Conservation (phyloP, 2,113 vertebrate genomes). For the Girardinichthys multiradiatus region DNA sequence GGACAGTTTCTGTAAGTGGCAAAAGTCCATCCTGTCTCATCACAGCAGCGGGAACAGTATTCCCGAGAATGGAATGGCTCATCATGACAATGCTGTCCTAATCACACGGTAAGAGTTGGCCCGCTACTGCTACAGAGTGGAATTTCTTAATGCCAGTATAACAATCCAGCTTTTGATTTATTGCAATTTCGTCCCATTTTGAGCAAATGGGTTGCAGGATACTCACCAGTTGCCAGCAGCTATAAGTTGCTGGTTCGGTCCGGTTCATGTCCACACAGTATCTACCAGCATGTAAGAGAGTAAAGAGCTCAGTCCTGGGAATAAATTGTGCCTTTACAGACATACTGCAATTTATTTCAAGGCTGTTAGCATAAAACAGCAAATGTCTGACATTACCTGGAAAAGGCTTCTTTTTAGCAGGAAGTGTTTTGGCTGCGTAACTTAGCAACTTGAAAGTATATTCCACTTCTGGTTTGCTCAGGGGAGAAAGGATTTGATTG, state of each 20-base stretch:
- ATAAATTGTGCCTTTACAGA: constrained; percentile 40
- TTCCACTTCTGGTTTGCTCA: constrained; percentile 33
- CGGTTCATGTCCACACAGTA: constrained; percentile 3
- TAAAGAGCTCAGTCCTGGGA: constrained; percentile 31
- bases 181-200: constrained; percentile 40
- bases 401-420: constrained; percentile 59
- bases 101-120: constrained; percentile 91
- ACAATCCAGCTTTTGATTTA: constrained; percentile 10
- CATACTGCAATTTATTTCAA: constrained; percentile 54
- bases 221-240: constrained; percentile 7
- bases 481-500: constrained; percentile 50
- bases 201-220: constrained; percentile 43
- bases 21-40: constrained; percentile 98
- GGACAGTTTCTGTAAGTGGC: constrained; percentile 99
- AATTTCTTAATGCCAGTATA: constrained; percentile 2
- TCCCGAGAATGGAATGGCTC: constrained; percentile 98
- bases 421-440: constrained; percentile 62
- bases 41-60: constrained; percentile 98
- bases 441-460: constrained; percentile 59
- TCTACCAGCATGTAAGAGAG: constrained; percentile 22
- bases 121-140: background rate
- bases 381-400: constrained; percentile 73
- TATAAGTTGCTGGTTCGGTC: constrained; percentile 2
- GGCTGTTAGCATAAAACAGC: constrained; percentile 59
- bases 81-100: constrained; percentile 98